These are phyloP conservation scores for Charadrius vociferus DNA, from an alignment of 2,113 vertebrate genomes.

Conservation along the genomic window DNA sequence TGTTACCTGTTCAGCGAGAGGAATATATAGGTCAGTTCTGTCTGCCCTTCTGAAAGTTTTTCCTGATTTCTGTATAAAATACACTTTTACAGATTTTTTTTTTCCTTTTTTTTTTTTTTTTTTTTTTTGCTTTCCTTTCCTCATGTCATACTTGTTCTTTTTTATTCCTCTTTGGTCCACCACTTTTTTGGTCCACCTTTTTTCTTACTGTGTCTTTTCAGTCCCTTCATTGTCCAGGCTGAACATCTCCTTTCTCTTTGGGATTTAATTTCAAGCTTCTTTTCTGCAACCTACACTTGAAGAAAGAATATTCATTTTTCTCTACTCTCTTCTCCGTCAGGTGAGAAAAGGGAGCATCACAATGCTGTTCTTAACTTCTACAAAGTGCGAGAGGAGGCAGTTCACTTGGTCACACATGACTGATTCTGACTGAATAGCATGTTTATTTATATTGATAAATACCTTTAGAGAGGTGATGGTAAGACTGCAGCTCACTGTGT, in stretches of 20 bases:
- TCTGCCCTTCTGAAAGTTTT: neutral
- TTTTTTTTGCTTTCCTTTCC: neutral
- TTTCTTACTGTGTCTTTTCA: conserved; percentile 31
- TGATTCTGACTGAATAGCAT: neutral
- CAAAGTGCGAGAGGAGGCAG: neutral
- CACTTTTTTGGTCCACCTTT: neutral
- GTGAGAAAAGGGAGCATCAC: conserved; percentile 46
- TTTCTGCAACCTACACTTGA: conserved; percentile 19
- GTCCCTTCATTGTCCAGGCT: conserved; percentile 22
- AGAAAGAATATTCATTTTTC: conserved; percentile 39
- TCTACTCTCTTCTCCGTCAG: conserved; percentile 47
- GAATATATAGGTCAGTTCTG: neutral
- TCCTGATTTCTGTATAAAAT: neutral
- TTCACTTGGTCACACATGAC: neutral
- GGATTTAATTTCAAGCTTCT: conserved; percentile 45
- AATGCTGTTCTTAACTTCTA: neutral
- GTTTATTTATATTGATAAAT: neutral
- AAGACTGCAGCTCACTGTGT: neutral
- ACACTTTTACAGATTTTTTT: neutral
- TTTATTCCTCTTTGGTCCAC: neutral
- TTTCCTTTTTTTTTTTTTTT: neutral
- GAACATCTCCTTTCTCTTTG: conserved; percentile 42
- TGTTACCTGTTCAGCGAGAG: neutral
- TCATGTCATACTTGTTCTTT: neutral
- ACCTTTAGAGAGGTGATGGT: neutral